Evolutionary conservation across 2,888 invertebrate genomes (phyloP), one percentile per base, ranked within the genome.

Genomic region (Oxytorus armatus): DNA sequence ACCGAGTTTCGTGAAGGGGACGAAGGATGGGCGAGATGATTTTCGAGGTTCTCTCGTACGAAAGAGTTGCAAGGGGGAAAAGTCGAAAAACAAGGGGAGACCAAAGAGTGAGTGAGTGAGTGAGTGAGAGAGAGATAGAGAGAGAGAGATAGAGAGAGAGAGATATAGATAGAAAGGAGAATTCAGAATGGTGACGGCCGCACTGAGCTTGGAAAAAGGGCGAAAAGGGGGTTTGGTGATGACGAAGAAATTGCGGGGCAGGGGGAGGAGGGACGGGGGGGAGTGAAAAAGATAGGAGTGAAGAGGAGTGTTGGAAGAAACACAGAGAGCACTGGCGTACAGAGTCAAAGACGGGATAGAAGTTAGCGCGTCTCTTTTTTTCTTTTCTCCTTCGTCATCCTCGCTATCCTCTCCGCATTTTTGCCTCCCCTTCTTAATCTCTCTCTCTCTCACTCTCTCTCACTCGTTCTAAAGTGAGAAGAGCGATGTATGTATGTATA

Each of bases 261-360:
- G 47, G 63, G 59, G 44, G 36, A 16, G 66, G 25, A 10, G 39
- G 76, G 36, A 16, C 33, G 51, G 21, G 66, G 25, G 8, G 39
- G 76, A 47, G 25, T 42, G 51, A 59, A 44, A 69, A 51, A 72
- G 57, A 73, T 74, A 39, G 65, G 61, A 74, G 39, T 59, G 53
- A 36, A 51, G 55, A 61, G 36, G 42, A 21, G 74, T 63, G 55
- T 57, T 36, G 51, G 33, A 21, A 21, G 36, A 63, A 63, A 59
- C 42, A 47, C 79, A 74, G 59, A 23, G 70, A 47, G 53, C 75
- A 61, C 68, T 69, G 65, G 66, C 61, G 70, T 39, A 42, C 57
- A 39, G 47, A 81, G 57, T 78, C 78, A 81, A 78, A 74, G 72
- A 78, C 69, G 79, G 55, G 57, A 57, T 51, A 21, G 42, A 65